A percentile compares a stretch with the other conserved stretches of the same genome.
These are phyloP conservation scores for Cinclus cinclus DNA, from an alignment of 2,113 vertebrate genomes.

Conservation along the genomic window DNA sequence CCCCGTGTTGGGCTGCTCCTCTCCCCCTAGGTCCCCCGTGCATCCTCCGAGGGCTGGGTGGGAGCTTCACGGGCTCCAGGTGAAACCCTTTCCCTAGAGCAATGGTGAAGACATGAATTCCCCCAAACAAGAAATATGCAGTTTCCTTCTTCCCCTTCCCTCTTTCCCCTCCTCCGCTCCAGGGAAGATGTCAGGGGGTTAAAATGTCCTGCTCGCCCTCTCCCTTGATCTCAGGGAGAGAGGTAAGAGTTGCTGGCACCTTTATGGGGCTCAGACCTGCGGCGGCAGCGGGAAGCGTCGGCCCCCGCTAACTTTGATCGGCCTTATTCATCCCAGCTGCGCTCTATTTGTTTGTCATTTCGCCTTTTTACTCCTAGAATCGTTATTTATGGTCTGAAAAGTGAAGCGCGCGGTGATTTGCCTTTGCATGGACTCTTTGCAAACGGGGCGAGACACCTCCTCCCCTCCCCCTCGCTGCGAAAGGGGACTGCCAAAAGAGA, in stretches of 20 bases:
- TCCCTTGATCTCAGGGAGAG: conserved; percentile 56
- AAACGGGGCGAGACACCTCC: background rate
- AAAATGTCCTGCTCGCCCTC: conserved; percentile 8
- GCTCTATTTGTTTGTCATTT: conserved; percentile 74
- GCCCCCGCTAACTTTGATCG: conserved; percentile 70
- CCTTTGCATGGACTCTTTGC: background rate
- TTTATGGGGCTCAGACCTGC: conserved; percentile 59
- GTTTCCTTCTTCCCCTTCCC: background rate
- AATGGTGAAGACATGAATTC: background rate
- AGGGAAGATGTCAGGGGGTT: conserved; percentile 44
- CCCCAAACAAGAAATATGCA: background rate
- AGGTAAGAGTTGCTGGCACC: conserved; percentile 55
- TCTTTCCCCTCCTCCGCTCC: background rate
- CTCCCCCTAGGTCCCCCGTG: background rate
- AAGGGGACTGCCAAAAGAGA: background rate
- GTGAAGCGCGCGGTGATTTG: background rate
- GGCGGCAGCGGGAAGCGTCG: background rate
- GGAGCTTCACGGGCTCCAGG: background rate
- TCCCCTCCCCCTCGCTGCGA: background rate
- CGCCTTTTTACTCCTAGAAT: conserved; percentile 54
- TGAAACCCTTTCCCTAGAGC: background rate
- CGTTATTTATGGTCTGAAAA: conserved; percentile 70
- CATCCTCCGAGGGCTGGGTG: background rate
- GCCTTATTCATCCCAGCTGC: conserved; percentile 76
- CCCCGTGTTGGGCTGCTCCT: fast-evolving